These are phyloP conservation scores for Octodonta nipae DNA, from an alignment of 2,888 invertebrate species.

Conservation along the genomic window DNA sequence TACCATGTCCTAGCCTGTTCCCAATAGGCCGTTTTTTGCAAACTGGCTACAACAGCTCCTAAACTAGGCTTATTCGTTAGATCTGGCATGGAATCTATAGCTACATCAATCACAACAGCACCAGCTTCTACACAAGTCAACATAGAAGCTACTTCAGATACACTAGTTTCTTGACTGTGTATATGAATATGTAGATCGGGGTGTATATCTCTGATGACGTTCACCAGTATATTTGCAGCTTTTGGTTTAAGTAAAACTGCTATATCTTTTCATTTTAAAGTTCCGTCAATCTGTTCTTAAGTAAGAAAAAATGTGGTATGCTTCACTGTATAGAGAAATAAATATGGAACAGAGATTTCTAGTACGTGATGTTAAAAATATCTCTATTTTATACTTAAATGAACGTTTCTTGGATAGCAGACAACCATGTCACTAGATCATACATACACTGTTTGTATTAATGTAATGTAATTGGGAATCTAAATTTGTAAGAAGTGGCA, in stretches of 20 bases:
- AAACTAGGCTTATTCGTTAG: conserved; percentile 97
- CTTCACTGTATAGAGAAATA: too few species aligned
- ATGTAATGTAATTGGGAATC: too few species aligned
- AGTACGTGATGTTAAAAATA: too few species aligned
- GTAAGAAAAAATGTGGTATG: too few species aligned
- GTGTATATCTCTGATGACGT: conserved; percentile 79
- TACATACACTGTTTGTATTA: too few species aligned
- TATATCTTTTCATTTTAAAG: too few species aligned
- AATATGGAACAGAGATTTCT: too few species aligned
- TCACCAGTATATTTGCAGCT: conserved; percentile 73
- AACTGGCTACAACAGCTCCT: conserved; percentile 93
- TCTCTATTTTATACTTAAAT: too few species aligned
- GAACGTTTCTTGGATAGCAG: too few species aligned
- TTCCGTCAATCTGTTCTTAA: too few species aligned
- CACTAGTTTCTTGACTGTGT: conserved; percentile 97
- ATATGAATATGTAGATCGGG: conserved; percentile 95
- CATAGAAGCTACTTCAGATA: conserved; percentile 92
- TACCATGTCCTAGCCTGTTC: conserved; percentile 92
- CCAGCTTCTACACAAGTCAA: conserved; percentile 83
- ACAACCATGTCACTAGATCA: too few species aligned
- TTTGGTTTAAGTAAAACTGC: conserved; percentile 87
- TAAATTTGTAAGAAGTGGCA: too few species aligned
- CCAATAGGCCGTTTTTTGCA: conserved; percentile 74
- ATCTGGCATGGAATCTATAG: conserved; percentile 97
- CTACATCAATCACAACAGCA: conserved; percentile 92